Evolutionary conservation across 2,797 vertebrate genomes (phyloP).

Genomic region (Meriones psammophilus): DNA sequence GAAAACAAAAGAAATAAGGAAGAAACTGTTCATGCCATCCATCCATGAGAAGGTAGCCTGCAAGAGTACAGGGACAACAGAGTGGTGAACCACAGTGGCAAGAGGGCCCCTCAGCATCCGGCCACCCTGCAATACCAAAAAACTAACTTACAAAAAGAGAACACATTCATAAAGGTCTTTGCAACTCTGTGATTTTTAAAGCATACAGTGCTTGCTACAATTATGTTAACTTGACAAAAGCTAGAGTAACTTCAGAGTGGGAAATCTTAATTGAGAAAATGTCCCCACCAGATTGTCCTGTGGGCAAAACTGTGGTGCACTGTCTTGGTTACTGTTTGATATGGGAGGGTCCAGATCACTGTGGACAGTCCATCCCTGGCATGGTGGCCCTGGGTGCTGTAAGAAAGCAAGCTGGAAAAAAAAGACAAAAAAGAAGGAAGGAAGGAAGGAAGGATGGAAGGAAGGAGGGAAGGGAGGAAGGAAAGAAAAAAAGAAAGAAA

Average conservation of each 20-base stretch:
- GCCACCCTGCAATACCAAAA: neutral
- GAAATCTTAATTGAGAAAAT: neutral
- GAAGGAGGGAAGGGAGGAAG: too few species aligned
- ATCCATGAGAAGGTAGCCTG: too few species aligned
- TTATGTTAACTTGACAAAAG: neutral
- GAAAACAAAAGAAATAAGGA: neutral
- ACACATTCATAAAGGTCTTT: neutral
- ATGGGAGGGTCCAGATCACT: neutral
- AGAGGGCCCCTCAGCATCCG: neutral
- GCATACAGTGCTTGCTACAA: neutral
- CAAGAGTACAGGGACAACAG: neutral
- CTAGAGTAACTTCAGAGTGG: neutral
- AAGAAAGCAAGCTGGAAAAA: neutral
- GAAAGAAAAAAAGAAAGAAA: too few species aligned
- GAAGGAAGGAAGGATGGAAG: too few species aligned
- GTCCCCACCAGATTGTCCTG: too few species aligned
- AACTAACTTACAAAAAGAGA: neutral
- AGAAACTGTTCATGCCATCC: neutral
- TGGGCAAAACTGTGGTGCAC: neutral
- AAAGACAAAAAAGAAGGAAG: too few species aligned
- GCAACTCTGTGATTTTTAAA: neutral
- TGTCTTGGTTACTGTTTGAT: neutral
- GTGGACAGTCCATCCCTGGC: neutral
- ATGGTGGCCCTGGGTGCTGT: neutral
- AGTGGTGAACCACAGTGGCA: neutral